Base-by-base conservation (phyloP, 2,888 invertebrate species). In the Julus scandinavius region DNA sequence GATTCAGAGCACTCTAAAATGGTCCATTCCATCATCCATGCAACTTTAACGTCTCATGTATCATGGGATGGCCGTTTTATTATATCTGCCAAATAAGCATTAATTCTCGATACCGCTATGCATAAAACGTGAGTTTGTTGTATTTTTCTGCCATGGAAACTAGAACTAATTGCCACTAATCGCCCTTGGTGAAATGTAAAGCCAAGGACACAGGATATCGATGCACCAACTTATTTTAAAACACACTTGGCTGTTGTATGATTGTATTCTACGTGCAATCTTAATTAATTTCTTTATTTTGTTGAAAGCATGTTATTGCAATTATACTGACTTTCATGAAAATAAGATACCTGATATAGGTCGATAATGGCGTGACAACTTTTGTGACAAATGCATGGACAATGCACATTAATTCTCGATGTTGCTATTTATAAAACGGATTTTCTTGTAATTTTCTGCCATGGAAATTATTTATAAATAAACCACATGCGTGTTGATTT, bases 161-260 rank as follows among this genome's bases (percentile, higher is more conserved):
- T 72, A 72, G 72, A 72, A 72, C 72, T 29, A 29, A 29, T 72
- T 72, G 72, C 72, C 72, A 72, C 29, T 72, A 72, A 72, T 72
- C 72, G 72, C 72, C 72, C 72, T 72, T 72, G 72, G 29, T 72
- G 29, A 72, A 72, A 72, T 72, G 72, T 72, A 29, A 72, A 72
- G 29, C 11, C 72, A 72, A 72, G 72, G 72, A 29, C 72, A 72
- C 63, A 63, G 63, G 63, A 63, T 72, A 72, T 72, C 72, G 29
- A 72, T 29, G 72, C 11, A 72, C 20, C 72, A 72, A n/a, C 72
- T 72, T 72, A 72, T 72, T 72, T 72, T 72, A 72, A 72, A 29
- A 7, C 72, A 72, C 29, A 11, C 29, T n/a, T 63, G n/a, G n/a
- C 63, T n/a, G n/a, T 72, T 72, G 72, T 29, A 72, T 29, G 72